These are phyloP conservation scores for Montipora sp. DNA, from an alignment of 64 coral and sea anemone species.

Conservation along the genomic window DNA sequence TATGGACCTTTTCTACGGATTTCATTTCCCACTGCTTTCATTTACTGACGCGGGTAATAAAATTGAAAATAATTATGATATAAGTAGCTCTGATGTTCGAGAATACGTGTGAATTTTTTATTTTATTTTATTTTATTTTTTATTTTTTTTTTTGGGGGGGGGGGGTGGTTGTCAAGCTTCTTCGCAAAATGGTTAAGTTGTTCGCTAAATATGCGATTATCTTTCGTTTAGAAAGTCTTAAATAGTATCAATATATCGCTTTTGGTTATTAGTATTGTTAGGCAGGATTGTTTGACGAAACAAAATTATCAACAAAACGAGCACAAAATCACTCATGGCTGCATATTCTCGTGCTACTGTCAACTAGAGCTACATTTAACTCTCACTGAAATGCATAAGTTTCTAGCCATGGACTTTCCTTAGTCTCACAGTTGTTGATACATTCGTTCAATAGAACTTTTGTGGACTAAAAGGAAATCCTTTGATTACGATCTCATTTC, in stretches of 20 bases:
- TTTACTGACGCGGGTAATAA: background rate
- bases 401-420: background rate
- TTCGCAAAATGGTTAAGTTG: no score
- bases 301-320: conserved; percentile 17
- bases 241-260: conserved; percentile 1
- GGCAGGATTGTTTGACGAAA: conserved; percentile 33
- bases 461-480: background rate
- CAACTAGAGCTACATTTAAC: background rate
- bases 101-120: no score
- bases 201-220: no score
- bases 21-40: background rate
- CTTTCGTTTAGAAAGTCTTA: background rate
- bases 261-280: conserved; percentile 34
- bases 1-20: background rate
- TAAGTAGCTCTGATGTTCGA: no score
- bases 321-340: conserved; percentile 13
- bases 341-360: conserved; percentile 6
- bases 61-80: conserved; percentile 38
- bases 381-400: conserved; percentile 6
- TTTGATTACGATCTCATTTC: conserved; percentile 1
- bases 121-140: no score
- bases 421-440: background rate
- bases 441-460: background rate
- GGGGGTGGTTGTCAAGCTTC: no score
- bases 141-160: no score